Base-by-base conservation (phyloP, 2,888 invertebrate genomes). In the Anorthoa munda region DNA sequence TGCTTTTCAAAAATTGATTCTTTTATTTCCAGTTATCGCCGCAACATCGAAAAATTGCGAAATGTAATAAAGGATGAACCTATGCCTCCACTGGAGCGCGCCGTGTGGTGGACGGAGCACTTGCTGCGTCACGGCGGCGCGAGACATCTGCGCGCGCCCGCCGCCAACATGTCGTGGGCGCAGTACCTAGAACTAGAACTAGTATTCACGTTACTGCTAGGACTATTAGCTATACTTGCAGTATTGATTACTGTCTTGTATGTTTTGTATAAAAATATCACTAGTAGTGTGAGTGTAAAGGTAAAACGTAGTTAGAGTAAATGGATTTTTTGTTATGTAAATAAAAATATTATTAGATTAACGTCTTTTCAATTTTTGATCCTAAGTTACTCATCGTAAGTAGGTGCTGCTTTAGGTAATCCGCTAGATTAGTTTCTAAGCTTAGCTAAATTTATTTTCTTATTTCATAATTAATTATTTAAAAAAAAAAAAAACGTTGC, bases 71-170 rank as follows among this genome's bases (percentile, higher is more conserved):
- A 39, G 5, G 88, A 89, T 45, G 69, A 83, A n/a, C 89, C 86
- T 0, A 77, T 82, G 83, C 51, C 66, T 15, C 86, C 92, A 0
- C 46, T 92, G 51, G 91, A 92, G 23, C 92, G 93, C 12, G 94
- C 95, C 0, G 86, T 95, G 18, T 95, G 95, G 95, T 96, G 96
- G 96, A 94, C 92, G n/a, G 96, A 96, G 83, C 92, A 96, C 83
- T 92, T 96, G 4, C 77, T 95, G 39, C 88, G 95, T 4, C 93
- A 95, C 77, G 89, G 91, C 17, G 94, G 95, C 0, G 93, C 94
- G 0, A 84, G 72, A 26, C 95, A 96, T 77, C 87, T 96, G 4
- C 91, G 93, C 15, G 89, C 94, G 26, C 93, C 94, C 0, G 84
- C 88, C 4, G 91, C 91, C 51, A 89, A 90, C 75, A 87, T 92